Evolutionary conservation across 2,797 vertebrate species (phyloP).

Genomic region (Limnodromus scolopaceus): DNA sequence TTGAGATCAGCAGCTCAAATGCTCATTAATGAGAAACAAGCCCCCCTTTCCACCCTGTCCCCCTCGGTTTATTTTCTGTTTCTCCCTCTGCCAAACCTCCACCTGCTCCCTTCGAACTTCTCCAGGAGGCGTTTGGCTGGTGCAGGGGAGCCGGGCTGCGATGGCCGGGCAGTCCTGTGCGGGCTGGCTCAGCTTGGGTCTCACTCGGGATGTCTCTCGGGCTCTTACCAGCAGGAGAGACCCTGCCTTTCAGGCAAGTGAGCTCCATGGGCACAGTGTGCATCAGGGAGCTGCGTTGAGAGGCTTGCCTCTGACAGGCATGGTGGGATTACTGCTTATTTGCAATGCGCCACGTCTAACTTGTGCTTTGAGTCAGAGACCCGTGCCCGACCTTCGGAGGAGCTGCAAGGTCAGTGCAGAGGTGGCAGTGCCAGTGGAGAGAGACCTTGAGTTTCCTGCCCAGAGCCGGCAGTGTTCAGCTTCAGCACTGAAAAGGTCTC

Average conservation of each 20-base stretch:
- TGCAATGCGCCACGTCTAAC: neutral
- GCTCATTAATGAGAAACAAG: neutral
- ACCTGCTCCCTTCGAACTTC: constrained; percentile 27
- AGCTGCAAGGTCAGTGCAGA: neutral
- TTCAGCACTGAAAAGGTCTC: neutral
- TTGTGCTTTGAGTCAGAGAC: neutral
- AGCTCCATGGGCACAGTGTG: neutral
- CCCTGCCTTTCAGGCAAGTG: neutral
- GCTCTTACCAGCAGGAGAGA: neutral
- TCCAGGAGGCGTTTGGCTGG: neutral
- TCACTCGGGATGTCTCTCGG: neutral
- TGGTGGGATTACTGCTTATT: neutral
- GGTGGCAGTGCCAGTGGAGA: neutral
- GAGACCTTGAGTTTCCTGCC: neutral
- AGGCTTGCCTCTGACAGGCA: neutral
- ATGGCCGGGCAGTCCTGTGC: neutral
- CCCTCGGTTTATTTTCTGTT: neutral
- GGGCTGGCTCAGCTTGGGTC: neutral
- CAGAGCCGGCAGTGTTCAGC: rapidly evolving
- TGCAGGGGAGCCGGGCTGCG: neutral
- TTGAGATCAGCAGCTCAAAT: constrained; percentile 4
- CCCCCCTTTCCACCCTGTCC: neutral
- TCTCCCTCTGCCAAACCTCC: neutral
- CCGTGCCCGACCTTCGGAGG: neutral
- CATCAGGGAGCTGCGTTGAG: rapidly evolving